Evolutionary conservation across 2,113 vertebrate genomes (phyloP).

Genomic region (Pelecanus crispus): DNA sequence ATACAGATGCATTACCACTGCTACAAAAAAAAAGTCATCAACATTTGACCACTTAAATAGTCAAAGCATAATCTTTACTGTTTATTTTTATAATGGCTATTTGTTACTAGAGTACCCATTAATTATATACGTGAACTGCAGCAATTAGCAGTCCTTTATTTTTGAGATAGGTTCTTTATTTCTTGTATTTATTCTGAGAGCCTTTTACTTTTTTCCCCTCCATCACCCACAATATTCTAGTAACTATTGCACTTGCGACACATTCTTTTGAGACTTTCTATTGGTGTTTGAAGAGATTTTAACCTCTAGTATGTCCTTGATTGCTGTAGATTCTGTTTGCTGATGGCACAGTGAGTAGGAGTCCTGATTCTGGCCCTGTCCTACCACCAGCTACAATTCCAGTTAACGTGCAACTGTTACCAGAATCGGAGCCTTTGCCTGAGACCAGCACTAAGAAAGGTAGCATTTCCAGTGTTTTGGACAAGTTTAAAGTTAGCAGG

Average conservation of each 20-base stretch:
- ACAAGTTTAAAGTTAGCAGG: not conserved
- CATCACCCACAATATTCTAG: not conserved
- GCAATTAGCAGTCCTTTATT: not conserved
- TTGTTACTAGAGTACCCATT: not conserved
- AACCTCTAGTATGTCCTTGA: not conserved
- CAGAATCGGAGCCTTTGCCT: not conserved
- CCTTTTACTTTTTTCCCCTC: not conserved
- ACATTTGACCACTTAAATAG: not conserved
- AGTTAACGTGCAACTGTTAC: not conserved
- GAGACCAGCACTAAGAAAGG: slow-evolving; percentile 69
- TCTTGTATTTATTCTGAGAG: not conserved
- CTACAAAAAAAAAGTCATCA: not conserved
- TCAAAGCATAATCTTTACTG: not conserved
- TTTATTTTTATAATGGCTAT: not conserved
- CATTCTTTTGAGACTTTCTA: not conserved
- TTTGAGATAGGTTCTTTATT: not conserved
- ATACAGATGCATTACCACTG: not conserved
- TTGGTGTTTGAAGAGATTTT: not conserved
- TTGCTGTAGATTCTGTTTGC: slow-evolving; percentile 85
- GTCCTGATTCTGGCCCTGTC: slow-evolving; percentile 80
- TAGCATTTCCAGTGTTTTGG: not conserved
- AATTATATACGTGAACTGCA: not conserved
- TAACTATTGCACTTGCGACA: not conserved
- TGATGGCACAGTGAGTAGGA: slow-evolving; percentile 82
- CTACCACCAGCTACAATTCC: not conserved